These are phyloP conservation scores for Silurus aristotelis DNA, from an alignment of 2,797 vertebrate genomes.

Conservation along the genomic window DNA sequence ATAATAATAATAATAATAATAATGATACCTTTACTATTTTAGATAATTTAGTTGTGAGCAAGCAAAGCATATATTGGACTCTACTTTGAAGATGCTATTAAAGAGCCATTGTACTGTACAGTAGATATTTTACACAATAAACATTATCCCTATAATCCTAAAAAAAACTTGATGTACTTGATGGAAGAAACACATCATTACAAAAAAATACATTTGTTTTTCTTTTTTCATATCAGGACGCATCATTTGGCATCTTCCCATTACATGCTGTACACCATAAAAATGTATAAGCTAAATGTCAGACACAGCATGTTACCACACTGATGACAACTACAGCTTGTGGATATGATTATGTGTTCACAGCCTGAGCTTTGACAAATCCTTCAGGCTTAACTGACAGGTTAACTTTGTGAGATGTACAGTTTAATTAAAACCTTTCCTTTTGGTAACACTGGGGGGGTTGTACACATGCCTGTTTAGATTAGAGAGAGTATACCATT, in stretches of 20 bases:
- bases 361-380: slow-evolving; percentile 3
- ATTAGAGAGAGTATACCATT: neutral
- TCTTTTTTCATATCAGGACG: neutral
- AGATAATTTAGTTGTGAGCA: neutral
- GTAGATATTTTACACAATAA: neutral
- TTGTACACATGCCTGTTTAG: neutral
- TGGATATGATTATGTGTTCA: slow-evolving; percentile 20
- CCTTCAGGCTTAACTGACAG: neutral
- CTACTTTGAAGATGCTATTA: neutral
- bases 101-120: neutral
- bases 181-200: neutral
- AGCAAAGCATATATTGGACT: neutral
- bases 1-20: too few relatives aligned
- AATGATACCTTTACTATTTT: neutral
- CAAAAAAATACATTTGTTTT: neutral
- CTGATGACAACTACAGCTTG: slow-evolving; percentile 12
- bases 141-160: neutral
- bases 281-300: neutral
- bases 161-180: neutral
- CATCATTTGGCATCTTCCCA: neutral
- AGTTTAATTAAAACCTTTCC: neutral
- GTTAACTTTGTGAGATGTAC: neutral
- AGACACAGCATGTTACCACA: neutral
- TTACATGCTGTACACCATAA: neutral
- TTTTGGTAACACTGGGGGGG: neutral